Evolutionary conservation across 2,888 invertebrate species (phyloP).

Genomic region (Nesidiocoris tenuis): DNA sequence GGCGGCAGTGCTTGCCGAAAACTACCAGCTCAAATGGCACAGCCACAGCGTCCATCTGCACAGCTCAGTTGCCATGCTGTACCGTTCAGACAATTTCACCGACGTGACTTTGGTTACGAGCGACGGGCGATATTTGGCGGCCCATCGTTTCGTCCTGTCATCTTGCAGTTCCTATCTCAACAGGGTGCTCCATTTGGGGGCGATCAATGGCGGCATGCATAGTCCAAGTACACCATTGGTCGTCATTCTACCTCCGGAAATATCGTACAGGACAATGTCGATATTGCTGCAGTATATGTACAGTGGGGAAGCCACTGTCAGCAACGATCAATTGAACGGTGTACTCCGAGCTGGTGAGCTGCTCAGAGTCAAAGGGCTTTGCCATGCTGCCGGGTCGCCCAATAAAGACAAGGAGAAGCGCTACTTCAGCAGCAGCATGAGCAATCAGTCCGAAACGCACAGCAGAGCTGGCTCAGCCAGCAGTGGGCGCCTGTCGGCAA

Average conservation of each 20-base stretch:
- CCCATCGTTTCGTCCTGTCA: constrained; percentile 80
- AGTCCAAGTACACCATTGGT: constrained; percentile 53
- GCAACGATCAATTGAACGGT: constrained; percentile 77
- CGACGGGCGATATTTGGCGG: constrained; percentile 77
- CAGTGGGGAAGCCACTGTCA: constrained; percentile 78
- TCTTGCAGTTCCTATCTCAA: constrained; percentile 72
- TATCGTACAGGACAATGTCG: constrained; percentile 75
- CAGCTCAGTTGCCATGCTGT: constrained; percentile 74
- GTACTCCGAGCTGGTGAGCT: constrained; percentile 80
- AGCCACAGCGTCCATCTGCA: constrained; percentile 80
- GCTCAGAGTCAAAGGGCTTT: constrained; percentile 75
- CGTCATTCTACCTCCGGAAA: constrained; percentile 77
- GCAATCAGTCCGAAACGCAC: constrained; percentile 26
- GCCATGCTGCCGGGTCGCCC: constrained; percentile 59
- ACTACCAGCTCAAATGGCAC: constrained; percentile 87
- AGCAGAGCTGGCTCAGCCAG: constrained; percentile 28
- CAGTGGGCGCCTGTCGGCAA: constrained; percentile 18
- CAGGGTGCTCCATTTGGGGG: constrained; percentile 60
- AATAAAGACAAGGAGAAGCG: constrained; percentile 52
- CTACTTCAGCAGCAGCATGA: constrained; percentile 46
- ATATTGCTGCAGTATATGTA: constrained; percentile 85
- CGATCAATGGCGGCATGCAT: constrained; percentile 28
- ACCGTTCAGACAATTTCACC: constrained; percentile 76
- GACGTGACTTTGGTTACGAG: constrained; percentile 78
- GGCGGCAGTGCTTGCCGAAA: constrained; percentile 64